Evolutionary conservation across 2,888 invertebrate species (phyloP).

Genomic region (Noctua janthe): DNA sequence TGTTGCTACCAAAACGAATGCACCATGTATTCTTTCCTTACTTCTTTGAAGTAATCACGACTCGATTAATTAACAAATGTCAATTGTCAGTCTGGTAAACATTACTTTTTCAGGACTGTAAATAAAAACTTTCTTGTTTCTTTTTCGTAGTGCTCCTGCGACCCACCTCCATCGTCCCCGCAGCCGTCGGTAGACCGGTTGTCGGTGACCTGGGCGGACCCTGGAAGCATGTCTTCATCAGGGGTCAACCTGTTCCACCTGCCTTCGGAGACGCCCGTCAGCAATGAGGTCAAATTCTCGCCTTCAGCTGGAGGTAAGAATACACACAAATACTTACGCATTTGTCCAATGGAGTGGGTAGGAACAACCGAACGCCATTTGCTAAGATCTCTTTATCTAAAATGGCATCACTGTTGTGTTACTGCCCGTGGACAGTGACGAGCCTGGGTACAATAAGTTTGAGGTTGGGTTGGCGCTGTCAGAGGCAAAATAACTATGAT

Average conservation of each 20-base stretch:
- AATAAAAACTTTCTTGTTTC: background rate
- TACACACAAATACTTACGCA: background rate
- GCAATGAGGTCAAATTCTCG: constrained; percentile 87
- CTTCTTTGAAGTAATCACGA: background rate
- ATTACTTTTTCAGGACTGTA: background rate
- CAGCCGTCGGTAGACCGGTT: constrained; percentile 93
- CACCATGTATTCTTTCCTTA: background rate
- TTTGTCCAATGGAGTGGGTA: background rate
- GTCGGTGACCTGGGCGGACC: constrained; percentile 93
- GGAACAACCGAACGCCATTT: background rate
- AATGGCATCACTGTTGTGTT: background rate
- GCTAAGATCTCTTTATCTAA: background rate
- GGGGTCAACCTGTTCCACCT: constrained; percentile 87
- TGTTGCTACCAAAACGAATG: background rate
- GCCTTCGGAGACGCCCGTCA: constrained; percentile 82
- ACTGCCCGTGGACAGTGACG: background rate
- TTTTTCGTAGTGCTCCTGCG: constrained; percentile 78
- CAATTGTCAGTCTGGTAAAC: background rate
- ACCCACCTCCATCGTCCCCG: constrained; percentile 91
- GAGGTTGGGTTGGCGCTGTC: background rate
- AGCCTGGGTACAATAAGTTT: background rate
- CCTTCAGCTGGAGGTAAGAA: constrained; percentile 76
- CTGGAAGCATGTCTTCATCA: constrained; percentile 87
- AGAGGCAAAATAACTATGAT: background rate
- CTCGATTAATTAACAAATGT: background rate